Evolutionary conservation across 2,113 vertebrate genomes (phyloP), one percentile per base, ranked within the genome.

Genomic region (Calonectris borealis): DNA sequence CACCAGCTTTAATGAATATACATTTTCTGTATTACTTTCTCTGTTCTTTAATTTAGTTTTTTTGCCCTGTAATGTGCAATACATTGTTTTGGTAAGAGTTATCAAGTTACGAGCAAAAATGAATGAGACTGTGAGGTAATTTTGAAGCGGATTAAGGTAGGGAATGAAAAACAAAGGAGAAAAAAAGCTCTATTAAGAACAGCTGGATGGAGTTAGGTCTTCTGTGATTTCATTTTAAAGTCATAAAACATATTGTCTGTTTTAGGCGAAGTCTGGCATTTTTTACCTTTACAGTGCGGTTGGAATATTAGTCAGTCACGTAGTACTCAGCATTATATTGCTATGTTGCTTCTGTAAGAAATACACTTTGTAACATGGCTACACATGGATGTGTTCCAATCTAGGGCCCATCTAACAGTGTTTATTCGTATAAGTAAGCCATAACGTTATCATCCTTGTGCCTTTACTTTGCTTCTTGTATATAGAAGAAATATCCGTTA

Each of bases 61-160:
- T 91, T 93, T 95, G 12, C 20, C 46, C 70, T 91, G 70, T 72
- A 85, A 94, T 62, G 46, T 54, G 12, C 38, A 90, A 62, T 93
- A 29, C 16, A 11, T 70, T 91, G 62, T 90, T 96, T 94, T 92
- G 32, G 79, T 79, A 88, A 87, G 78, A 94, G 51, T 93, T 96
- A 96, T 94, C 89, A 93, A 62, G 78, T 96, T 97, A 86, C 51
- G 0, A 83, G 62, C 31, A 73, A 95, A 97, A 96, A 73, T 77
- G 46, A 95, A 86, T 68, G 73, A 87, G 89, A 64, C 81, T 32
- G 55, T 97, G 86, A 97, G 88, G 91, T 94, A 95, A 96, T 96
- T 97, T 92, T 95, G 73, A 95, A 93, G 57, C 0, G 1, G 95
- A 94, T 97, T 95, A 94, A 92, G 77, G 92, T 84, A 93, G 91